A percentile compares a stretch with the other conserved stretches of the same genome.
phyloP scores from a whole-genome alignment of 2,113 vertebrate species.

The Laterallus jamaicensis region DNA sequence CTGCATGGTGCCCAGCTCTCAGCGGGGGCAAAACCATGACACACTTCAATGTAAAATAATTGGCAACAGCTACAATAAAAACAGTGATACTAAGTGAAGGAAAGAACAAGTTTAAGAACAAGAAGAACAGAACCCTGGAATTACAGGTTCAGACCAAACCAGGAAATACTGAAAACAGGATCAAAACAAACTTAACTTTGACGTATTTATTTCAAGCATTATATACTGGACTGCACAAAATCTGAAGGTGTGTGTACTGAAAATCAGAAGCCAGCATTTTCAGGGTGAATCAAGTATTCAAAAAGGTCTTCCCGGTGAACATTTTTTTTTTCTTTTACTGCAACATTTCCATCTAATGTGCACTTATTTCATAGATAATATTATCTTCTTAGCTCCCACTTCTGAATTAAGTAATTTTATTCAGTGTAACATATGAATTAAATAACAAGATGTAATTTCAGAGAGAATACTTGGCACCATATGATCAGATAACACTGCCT shows the following conservation, averaged over 20 bases:
- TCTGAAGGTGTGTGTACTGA: accelerated
- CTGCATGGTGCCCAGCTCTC: too few relatives aligned
- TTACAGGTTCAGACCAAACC: not conserved
- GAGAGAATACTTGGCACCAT: not conserved
- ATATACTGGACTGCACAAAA: not conserved
- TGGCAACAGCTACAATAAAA: not conserved
- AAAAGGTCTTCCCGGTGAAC: not conserved
- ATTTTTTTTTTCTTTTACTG: not conserved
- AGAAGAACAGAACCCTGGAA: too few relatives aligned
- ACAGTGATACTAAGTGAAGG: not conserved
- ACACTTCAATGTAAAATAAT: not conserved
- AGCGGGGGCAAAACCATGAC: too few relatives aligned
- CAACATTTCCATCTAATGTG: not conserved
- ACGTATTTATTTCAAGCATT: not conserved
- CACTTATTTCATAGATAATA: conserved; percentile 21
- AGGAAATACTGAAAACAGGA: not conserved
- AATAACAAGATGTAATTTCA: conserved; percentile 53
- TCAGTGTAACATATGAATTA: not conserved
- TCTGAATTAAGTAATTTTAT: conserved; percentile 28
- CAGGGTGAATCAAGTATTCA: accelerated
- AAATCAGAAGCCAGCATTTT: not conserved
- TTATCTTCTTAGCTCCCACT: conserved; percentile 24
- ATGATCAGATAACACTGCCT: not conserved
- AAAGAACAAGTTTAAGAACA: too few relatives aligned
- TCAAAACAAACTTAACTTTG: not conserved